Percentiles rank a stretch among this genome's conserved stretches.
phyloP scores from a whole-genome alignment of 1,140 invertebrate genomes.

The Brachionus angularis region DNA sequence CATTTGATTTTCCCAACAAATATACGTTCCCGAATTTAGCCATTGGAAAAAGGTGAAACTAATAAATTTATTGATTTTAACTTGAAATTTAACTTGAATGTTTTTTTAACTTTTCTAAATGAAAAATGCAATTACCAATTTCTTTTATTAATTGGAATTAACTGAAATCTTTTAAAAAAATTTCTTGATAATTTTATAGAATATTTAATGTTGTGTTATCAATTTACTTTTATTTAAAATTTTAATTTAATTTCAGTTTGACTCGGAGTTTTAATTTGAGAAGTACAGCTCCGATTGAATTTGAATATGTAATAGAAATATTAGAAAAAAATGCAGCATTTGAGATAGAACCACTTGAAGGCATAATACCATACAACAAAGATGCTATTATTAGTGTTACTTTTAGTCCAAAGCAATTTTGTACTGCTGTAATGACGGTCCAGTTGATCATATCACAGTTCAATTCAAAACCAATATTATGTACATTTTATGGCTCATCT shows the following conservation, averaged over 20 bases:
- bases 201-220: neutral
- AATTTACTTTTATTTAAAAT: no score
- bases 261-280: constrained; percentile 49
- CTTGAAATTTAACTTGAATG: neutral
- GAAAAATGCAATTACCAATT: no score
- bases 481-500: constrained; percentile 53
- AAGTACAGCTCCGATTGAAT: constrained; percentile 56
- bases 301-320: constrained; percentile 55
- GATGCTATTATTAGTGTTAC: constrained; percentile 52
- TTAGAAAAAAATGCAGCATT: constrained; percentile 55
- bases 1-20: constrained; percentile 53
- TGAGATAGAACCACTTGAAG: constrained; percentile 53
- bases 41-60: constrained; percentile 55
- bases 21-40: constrained; percentile 53
- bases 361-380: constrained; percentile 54
- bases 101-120: neutral
- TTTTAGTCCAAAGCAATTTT: constrained; percentile 55
- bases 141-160: no score
- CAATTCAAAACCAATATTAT: constrained; percentile 53
- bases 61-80: constrained; percentile 30
- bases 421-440: constrained; percentile 52
- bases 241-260: constrained; percentile 37
- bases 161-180: neutral
- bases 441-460: constrained; percentile 57
- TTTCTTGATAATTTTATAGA: neutral